Base-by-base conservation (phyloP, 2,797 vertebrate species). In the Halcyon leucocephala region DNA sequence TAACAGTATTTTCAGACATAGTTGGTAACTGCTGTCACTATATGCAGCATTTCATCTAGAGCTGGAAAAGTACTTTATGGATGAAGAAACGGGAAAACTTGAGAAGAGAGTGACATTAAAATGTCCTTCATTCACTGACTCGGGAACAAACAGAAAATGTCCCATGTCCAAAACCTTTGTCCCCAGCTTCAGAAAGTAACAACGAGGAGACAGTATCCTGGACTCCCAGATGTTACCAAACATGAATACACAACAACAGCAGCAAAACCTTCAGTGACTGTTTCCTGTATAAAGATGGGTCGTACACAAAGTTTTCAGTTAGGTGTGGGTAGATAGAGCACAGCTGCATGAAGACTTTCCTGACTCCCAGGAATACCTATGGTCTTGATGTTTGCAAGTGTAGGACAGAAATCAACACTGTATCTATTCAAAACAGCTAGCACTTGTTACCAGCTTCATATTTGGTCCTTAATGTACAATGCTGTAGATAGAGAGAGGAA, bases 181-280 rank as follows among this genome's bases (percentile, higher is more conserved):
- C 20, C 2, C 14, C 46, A 12, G 14, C 20, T 72, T 89, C 70
- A 72, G 42, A 46, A 35, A 76, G 11, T 16, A 65, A 35, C 4
- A 66, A 11, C 0, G 0, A 14, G 26, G 6, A 91, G 14, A 17
- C 20, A 54, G 35, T 18, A 25, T 7, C 44, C 57, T 44, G 48
- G 41, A n/a, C 35, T 5, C 8, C 22, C 21, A 76, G 29, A 22
- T 42, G 9, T 31, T 29, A 12, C 37, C 41, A 66, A 21, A 73
- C 3, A 2, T 8, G 13, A 69, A 57, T 37, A 13, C 35, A 9
- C 22, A 31, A 33, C 41, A 72, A 28, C 49, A 62, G 15, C 60
- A 84, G 42, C 54, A 62, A 71, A 86, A 17, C 8, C 6, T 16
- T 33, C 35, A 42, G 4, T 26, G 49, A 57, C 26, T 28, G 2